Evolutionary conservation across 2,888 invertebrate genomes (phyloP).

Genomic region (Erebia aethiops): DNA sequence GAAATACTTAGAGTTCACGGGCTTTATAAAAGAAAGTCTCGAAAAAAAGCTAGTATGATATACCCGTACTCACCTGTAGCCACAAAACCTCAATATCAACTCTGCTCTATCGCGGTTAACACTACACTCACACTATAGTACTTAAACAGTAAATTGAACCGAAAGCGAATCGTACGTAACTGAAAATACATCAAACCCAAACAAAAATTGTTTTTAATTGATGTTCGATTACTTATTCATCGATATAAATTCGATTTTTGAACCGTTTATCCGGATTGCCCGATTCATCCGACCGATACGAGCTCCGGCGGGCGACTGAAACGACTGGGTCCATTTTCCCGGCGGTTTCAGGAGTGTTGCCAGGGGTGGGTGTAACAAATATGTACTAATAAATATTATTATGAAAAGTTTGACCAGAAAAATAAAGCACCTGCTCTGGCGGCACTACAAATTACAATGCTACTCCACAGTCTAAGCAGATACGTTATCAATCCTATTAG

Average conservation of each 20-base stretch:
- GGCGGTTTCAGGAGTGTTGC: constrained; percentile 39
- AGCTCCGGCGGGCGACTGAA: constrained; percentile 71
- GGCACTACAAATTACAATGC: too few relatives aligned
- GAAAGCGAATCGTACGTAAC: constrained; percentile 31
- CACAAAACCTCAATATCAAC: constrained; percentile 17
- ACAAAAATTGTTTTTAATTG: constrained; percentile 32
- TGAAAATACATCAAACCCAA: constrained; percentile 38
- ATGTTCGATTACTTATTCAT: constrained; percentile 35
- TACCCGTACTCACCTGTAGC: constrained; percentile 35
- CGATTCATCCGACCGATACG: constrained; percentile 46
- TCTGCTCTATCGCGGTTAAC: constrained; percentile 19
- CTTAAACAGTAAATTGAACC: constrained; percentile 19
- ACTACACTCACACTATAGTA: constrained; percentile 32
- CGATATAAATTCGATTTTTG: constrained; percentile 37
- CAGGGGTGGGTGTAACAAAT: constrained; percentile 18
- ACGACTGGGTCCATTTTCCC: constrained; percentile 41
- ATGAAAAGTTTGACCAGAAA: too few relatives aligned
- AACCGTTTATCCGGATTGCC: constrained; percentile 13
- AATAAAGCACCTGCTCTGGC: too few relatives aligned
- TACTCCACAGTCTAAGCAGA: too few relatives aligned
- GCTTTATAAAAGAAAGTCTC: background rate
- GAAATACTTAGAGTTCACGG: background rate
- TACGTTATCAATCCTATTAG: too few relatives aligned
- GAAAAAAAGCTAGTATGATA: background rate
- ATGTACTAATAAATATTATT: background rate